Conservation (phyloP, 2,797 vertebrate genomes). For the Rhabdophis nuchalis region DNA sequence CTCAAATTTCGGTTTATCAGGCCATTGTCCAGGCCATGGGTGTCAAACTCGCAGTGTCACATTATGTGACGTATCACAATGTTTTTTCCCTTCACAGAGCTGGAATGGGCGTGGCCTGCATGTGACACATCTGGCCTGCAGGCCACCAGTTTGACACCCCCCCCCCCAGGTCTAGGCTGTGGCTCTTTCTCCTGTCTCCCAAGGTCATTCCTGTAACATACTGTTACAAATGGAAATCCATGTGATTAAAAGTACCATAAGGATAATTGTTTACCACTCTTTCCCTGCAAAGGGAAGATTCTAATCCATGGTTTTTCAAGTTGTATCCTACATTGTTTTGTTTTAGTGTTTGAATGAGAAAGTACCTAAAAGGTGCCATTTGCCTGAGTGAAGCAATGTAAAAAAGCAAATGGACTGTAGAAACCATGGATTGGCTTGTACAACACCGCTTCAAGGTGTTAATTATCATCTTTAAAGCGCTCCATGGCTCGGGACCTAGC, state of each 20-base stretch:
- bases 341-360: not conserved
- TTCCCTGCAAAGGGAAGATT: not conserved
- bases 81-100: not conserved
- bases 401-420: too few species aligned
- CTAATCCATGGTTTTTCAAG: not conserved
- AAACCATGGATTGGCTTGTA: not conserved
- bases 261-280: not conserved
- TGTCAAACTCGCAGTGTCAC: not conserved
- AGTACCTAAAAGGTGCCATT: not conserved
- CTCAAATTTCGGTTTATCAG: not conserved
- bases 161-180: not conserved
- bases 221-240: not conserved
- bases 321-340: not conserved
- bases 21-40: not conserved
- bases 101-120: not conserved
- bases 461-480: too few species aligned
- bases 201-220: not conserved
- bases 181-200: not conserved
- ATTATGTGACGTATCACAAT: fast-evolving
- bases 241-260: not conserved
- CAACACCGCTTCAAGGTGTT: too few species aligned
- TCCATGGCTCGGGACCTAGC: too few species aligned
- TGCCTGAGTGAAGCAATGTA: not conserved
- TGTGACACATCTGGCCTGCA: not conserved
- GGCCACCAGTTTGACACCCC: not conserved